Conservation (phyloP, 2,888 invertebrate genomes). For the Melieria picta region DNA sequence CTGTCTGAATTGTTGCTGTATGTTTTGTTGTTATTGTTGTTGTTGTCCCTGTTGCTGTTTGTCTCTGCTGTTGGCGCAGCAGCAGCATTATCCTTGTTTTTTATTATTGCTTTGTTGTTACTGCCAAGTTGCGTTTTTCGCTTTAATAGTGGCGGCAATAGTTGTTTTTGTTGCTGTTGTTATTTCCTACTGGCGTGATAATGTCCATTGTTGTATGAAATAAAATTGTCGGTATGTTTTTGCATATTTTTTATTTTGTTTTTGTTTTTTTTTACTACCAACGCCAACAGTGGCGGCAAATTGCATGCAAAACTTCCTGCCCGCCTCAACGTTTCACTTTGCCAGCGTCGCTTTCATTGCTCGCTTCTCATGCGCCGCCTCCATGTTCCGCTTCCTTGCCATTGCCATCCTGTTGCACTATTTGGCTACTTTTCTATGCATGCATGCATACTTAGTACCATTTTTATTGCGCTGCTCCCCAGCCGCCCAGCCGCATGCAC, state of each 20-base stretch:
- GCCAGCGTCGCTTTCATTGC: too few relatives aligned
- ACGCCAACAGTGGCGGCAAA: too few relatives aligned
- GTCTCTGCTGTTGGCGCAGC: background rate
- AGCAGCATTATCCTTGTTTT: background rate
- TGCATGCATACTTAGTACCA: background rate
- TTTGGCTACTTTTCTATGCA: conserved; percentile 1
- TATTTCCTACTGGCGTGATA: background rate
- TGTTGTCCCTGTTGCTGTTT: background rate
- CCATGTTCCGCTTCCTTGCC: too few relatives aligned
- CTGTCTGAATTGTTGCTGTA: background rate
- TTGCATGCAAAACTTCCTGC: too few relatives aligned
- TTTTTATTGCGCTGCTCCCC: conserved; percentile 10
- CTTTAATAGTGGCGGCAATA: background rate
- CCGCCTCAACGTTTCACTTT: too few relatives aligned
- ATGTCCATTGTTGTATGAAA: conserved; percentile 14
- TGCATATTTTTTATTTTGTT: too few relatives aligned
- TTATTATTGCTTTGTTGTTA: background rate
- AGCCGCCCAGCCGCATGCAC: too few relatives aligned
- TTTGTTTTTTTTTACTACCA: too few relatives aligned
- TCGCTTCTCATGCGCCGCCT: too few relatives aligned
- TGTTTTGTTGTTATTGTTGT: background rate
- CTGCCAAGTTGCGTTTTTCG: too few relatives aligned
- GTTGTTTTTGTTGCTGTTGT: conserved; percentile 1
- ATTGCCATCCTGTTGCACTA: background rate
- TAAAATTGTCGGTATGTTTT: background rate